A percentile compares a stretch with the other conserved stretches of the same genome.
Evolutionary conservation across 2,797 vertebrate species (phyloP).

Genomic region (Hybognathus amarus): DNA sequence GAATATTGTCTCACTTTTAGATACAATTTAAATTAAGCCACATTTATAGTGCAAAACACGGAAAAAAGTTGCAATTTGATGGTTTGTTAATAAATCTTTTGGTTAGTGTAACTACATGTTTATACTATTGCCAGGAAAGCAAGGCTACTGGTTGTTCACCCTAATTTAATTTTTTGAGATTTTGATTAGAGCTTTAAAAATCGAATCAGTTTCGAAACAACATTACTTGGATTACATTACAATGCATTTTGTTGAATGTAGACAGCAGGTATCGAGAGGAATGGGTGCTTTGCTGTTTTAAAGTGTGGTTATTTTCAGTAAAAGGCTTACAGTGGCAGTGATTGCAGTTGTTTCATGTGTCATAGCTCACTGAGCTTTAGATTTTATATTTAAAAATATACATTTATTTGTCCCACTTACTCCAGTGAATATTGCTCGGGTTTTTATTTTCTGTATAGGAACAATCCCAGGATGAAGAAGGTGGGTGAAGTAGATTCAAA

Average conservation of each 20-base stretch:
- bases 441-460: background rate
- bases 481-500: background rate
- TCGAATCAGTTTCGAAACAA: background rate
- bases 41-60: background rate
- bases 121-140: background rate
- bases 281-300: background rate
- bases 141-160: background rate
- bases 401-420: background rate
- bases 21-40: background rate
- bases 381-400: background rate
- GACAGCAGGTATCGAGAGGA: background rate
- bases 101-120: background rate
- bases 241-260: background rate
- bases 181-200: background rate
- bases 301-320: background rate
- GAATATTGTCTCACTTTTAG: background rate
- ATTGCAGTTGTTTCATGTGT: background rate
- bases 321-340: background rate
- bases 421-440: background rate
- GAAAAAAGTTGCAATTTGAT: background rate
- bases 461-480: background rate
- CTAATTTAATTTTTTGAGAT: background rate
- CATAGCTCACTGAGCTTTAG: background rate
- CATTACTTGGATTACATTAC: background rate
- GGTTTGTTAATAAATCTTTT: conserved; percentile 20